Conservation (phyloP, 2,797 vertebrate genomes). For the Sciaenops ocellatus region DNA sequence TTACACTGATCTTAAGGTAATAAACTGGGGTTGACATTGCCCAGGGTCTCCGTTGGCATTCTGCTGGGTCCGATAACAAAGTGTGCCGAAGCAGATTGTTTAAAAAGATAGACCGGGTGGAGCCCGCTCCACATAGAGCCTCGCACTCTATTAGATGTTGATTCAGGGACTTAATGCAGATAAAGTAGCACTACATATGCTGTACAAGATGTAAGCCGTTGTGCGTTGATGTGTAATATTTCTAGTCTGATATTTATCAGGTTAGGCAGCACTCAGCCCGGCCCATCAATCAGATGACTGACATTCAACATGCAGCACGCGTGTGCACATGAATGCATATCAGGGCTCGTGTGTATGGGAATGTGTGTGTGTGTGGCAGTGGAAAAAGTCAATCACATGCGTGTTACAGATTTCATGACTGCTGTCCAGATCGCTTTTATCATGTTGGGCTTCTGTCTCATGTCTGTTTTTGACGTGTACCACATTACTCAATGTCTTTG, state of each 20-base stretch:
- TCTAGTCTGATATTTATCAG: slow-evolving; percentile 68
- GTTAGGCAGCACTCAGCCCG: slow-evolving; percentile 46
- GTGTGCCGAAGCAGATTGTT: slow-evolving; percentile 66
- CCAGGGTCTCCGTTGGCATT: slow-evolving; percentile 69
- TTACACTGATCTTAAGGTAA: slow-evolving; percentile 75
- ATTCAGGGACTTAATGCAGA: slow-evolving; percentile 70
- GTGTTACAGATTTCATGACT: background rate
- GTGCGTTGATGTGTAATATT: slow-evolving; percentile 46
- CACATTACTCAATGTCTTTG: background rate
- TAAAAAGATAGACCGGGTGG: slow-evolving; percentile 54
- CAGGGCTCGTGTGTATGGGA: background rate
- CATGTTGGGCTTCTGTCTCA: background rate
- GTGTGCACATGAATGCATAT: slow-evolving; percentile 46
- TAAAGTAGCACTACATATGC: slow-evolving; percentile 56
- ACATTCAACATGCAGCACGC: slow-evolving; percentile 30
- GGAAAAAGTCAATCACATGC: slow-evolving; percentile 8
- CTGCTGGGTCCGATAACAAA: slow-evolving; percentile 70
- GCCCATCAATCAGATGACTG: slow-evolving; percentile 59
- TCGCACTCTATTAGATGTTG: slow-evolving; percentile 61
- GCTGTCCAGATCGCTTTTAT: background rate
- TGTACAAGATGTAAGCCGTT: slow-evolving; percentile 51
- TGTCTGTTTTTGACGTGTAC: background rate
- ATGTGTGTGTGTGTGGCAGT: slow-evolving; percentile 10
- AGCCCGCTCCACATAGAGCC: slow-evolving; percentile 26
- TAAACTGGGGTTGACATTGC: slow-evolving; percentile 73